Evolutionary conservation across 2,888 invertebrate species (phyloP), one percentile per base, ranked within the genome.

Genomic region (Drosophila silvestris): DNA sequence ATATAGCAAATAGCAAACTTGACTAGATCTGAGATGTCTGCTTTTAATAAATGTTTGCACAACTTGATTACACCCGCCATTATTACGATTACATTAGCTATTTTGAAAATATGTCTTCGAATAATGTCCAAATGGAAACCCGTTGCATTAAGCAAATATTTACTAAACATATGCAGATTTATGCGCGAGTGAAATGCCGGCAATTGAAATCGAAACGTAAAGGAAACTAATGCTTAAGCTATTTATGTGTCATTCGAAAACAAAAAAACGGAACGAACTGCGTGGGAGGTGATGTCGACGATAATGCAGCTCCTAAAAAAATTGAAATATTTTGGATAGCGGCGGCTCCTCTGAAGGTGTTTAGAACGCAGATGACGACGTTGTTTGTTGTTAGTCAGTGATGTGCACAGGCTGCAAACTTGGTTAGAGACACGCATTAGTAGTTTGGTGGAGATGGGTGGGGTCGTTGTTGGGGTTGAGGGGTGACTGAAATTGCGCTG

Each of bases 381-480:
- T 54, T 66, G 60, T 61, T 52, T 66, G 62, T 61, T 71, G 53
- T 76, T 73, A 66, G 53, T 78, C 65, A 69, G 63, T 69, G 35
- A 39, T 56, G 12, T 39, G 52, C 59, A 41, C 59, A 50, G 67
- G 81, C 78, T 73, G 73, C 41, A 64, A 81, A 74, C 86, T 82
- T 79, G 65, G 67, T 82, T 87, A 82, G 75, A 83, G 69, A 83
- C 67, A 56, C 33, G 61, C 77, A 66, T 77, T 86, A 81, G 70
- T 66, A 60, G 69, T 22, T 77, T 28, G 37, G 47, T 26, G n/a
- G 12, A 39, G n/a, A 28, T 57, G 14, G 39, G n/a, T 30, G 37
- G 37, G 10, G 22, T 58, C 14, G 26, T 16, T 14, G 1, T 22
- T n/a, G 3, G n/a, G 39, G 14, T 3, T 19, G n/a, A 28, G 30